A percentile compares a stretch with the other conserved stretches of the same genome.
Evolutionary conservation across 2,888 invertebrate species (phyloP).

Genomic region (Formica aserva): DNA sequence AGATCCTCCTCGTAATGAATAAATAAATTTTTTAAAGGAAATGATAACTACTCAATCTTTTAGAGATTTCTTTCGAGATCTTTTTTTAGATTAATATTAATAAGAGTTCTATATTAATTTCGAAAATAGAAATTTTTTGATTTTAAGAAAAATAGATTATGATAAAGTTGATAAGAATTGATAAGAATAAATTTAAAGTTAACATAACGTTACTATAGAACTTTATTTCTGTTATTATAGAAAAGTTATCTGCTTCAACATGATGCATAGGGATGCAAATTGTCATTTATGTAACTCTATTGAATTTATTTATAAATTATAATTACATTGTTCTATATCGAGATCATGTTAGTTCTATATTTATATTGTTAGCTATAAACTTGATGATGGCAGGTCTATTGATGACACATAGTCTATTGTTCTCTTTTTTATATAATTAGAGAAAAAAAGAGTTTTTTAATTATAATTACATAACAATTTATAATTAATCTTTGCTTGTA

Average conservation of each 20-base stretch:
- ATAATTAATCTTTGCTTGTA: neutral
- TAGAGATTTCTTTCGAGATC: neutral
- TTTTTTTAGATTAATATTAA: conserved; percentile 3
- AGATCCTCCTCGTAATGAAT: neutral
- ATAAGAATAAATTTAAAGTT: neutral
- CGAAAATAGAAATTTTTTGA: neutral
- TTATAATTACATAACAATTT: neutral
- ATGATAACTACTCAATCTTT: neutral
- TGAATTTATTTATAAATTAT: neutral
- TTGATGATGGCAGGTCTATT: neutral
- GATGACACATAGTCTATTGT: neutral
- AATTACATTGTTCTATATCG: conserved; percentile 13
- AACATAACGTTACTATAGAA: neutral
- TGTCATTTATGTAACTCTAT: neutral
- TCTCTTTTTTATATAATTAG: conserved; percentile 26
- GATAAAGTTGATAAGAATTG: neutral
- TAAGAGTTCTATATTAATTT: neutral
- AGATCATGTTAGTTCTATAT: neutral
- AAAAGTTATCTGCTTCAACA: neutral
- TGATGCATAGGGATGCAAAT: neutral
- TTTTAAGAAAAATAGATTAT: neutral
- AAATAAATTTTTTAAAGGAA: neutral
- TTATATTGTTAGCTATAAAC: neutral
- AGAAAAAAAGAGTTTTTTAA: neutral
- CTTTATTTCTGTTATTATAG: neutral